Evolutionary conservation across 1,140 invertebrate genomes (phyloP), one percentile per base, ranked within the genome.

Genomic region (Helicoverpa armigera): DNA sequence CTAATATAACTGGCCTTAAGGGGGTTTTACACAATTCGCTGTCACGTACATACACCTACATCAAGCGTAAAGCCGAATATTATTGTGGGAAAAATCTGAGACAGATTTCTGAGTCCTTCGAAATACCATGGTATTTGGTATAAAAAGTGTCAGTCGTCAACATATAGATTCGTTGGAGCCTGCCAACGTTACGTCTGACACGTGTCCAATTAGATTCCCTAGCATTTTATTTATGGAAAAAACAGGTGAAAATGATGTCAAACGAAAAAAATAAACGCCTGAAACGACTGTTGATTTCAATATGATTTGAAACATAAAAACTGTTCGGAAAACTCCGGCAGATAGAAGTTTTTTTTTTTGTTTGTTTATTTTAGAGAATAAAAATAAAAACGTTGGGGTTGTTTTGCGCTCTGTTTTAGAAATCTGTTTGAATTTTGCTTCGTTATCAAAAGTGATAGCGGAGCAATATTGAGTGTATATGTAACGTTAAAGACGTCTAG

Each of bases 141-240:
- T 77, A 53, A 67, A 65, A 77, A 23, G 29, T 73, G 67, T 63
- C 74, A 78, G n/a, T 79, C 70, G 51, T 79, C 76, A 75, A 75
- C 78, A 60, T 79, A 79, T 48, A 63, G 51, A 67, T 67, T 50
- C 60, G n/a, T 60, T 78, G 76, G 65, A 48, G 61, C 76, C 81
- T 79, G 81, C 56, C 76, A 65, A 29, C 18, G 76, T 70, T 67
- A 82, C 53, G 76, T 70, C 73, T 82, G 81, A 80, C 81, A 82
- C 77, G 56, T 50, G 81, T 82, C 81, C 77, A 82, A 82, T 82
- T 82, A 82, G 54, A 82, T 80, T 80, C 29, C 16, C 58, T 43
- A 29, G 14, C 61, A 75, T 74, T 75, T 67, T 67, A 65, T 75
- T 54, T 35, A 35, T 53, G 35, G 67, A 73, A 82, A 73, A 61